Evolutionary conservation across 2,888 invertebrate species (phyloP).

Genomic region (Dicranocentrus wangi): DNA sequence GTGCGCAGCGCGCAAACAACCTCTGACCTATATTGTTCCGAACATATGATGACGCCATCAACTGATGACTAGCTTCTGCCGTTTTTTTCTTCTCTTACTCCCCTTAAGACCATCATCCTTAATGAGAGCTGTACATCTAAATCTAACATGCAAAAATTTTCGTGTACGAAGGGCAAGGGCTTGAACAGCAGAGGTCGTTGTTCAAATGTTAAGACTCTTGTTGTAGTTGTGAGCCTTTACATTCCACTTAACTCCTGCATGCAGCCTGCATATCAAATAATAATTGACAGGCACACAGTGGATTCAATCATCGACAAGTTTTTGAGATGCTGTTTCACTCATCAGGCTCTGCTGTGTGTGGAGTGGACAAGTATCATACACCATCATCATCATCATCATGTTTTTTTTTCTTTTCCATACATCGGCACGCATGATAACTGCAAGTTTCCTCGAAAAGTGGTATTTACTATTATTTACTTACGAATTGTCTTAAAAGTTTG

Average conservation of each 20-base stretch:
- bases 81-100: too few species aligned
- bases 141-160: constrained; percentile 27
- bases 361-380: too few species aligned
- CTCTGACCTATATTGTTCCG: too few species aligned
- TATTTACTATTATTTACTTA: constrained; percentile 24
- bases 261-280: background rate
- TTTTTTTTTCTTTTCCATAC: background rate
- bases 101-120: too few species aligned
- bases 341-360: too few species aligned
- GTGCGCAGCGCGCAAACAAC: too few species aligned
- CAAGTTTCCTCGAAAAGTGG: constrained; percentile 48
- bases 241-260: background rate
- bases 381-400: too few species aligned
- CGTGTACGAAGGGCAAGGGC: constrained; percentile 53
- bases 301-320: too few species aligned
- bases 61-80: too few species aligned
- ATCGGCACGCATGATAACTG: constrained; percentile 37
- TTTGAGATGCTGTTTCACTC: too few species aligned
- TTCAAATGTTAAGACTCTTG: constrained; percentile 17
- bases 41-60: too few species aligned
- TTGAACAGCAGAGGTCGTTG: constrained; percentile 14
- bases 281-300: background rate
- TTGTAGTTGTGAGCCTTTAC: background rate
- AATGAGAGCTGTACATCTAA: too few species aligned
- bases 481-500: constrained; percentile 34